Conservation (phyloP, 2,888 invertebrate genomes). For the Onchidella celtica region DNA sequence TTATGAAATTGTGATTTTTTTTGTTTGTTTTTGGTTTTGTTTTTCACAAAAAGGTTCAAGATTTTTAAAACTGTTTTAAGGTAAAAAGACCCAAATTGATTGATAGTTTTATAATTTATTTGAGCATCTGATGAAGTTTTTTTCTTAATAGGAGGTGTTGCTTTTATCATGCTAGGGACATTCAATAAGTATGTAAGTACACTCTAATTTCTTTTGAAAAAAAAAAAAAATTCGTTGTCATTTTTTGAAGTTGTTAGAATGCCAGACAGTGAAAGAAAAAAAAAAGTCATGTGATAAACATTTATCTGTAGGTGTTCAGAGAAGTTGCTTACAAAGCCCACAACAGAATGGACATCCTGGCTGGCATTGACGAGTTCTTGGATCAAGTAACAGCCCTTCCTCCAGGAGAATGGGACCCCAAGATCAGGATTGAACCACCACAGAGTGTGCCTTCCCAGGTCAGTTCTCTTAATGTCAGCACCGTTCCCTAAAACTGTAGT, state of each 20-base stretch:
- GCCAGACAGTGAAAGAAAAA: neutral
- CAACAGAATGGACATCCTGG: slow-evolving; percentile 90
- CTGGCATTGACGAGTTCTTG: slow-evolving; percentile 97
- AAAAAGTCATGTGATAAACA: no score
- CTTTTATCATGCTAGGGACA: no score
- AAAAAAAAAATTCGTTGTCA: neutral
- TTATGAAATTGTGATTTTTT: no score
- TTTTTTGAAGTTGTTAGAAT: neutral
- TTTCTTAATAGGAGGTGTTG: no score
- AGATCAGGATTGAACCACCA: slow-evolving; percentile 84
- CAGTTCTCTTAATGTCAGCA: no score
- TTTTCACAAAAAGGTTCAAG: no score
- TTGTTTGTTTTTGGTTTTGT: no score
- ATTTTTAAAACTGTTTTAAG: no score
- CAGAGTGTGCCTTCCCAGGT: slow-evolving; percentile 76
- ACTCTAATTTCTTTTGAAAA: neutral
- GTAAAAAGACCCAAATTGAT: no score
- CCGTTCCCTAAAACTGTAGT: no score
- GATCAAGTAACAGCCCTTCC: slow-evolving; percentile 90
- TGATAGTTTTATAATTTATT: no score
- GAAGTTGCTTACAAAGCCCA: slow-evolving; percentile 78
- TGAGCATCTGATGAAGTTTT: no score
- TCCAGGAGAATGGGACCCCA: slow-evolving; percentile 98
- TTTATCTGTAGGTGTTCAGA: slow-evolving; percentile 77
- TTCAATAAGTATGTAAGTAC: neutral